Percentiles rank a stretch among this genome's conserved stretches.
Conservation (phyloP, 2,113 vertebrate genomes). For the Hylia prasina region DNA sequence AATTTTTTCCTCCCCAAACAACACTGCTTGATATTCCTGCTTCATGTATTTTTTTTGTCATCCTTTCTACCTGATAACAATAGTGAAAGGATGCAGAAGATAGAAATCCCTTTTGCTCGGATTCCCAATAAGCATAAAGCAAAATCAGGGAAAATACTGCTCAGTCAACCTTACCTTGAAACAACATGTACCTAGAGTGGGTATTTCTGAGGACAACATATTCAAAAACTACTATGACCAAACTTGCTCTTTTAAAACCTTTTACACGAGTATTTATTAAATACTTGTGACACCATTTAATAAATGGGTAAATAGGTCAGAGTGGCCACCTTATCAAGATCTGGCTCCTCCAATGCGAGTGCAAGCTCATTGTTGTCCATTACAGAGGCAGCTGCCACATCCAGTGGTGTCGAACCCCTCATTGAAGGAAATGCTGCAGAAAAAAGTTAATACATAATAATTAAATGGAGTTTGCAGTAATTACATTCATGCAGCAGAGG, state of each 20-base stretch:
- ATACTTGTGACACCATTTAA: no score
- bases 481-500: conserved; percentile 36
- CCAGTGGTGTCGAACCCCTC: conserved; percentile 95
- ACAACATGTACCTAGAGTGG: not conserved
- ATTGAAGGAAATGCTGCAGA: conserved; percentile 90
- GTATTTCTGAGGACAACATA: not conserved
- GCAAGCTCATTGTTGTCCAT: conserved; percentile 99
- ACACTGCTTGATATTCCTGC: not conserved
- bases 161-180: not conserved
- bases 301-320: not conserved
- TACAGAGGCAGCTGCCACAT: conserved; percentile 96
- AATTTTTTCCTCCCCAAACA: not conserved
- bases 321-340: conserved; percentile 82
- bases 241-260: not conserved
- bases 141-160: not conserved
- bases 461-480: not conserved
- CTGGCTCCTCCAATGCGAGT: conserved; percentile 91
- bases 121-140: not conserved
- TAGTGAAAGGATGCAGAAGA: not conserved
- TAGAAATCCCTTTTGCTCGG: not conserved
- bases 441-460: not conserved
- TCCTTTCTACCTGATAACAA: not conserved
- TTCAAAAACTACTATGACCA: not conserved
- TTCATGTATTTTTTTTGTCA: not conserved
- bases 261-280: not conserved